Conservation (phyloP, 2,888 invertebrate genomes). For the Drosophila kokeensis region DNA sequence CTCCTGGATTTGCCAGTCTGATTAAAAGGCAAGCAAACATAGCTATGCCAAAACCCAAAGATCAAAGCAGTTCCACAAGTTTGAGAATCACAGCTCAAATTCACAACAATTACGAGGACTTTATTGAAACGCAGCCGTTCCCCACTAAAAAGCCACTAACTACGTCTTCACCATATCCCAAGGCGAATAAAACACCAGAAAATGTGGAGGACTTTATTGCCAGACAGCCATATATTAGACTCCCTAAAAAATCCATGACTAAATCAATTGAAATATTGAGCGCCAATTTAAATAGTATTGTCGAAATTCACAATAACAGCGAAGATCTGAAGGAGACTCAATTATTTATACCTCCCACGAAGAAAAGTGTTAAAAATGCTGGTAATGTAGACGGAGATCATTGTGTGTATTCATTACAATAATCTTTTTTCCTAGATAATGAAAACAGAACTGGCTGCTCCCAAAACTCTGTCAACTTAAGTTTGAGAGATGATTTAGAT, state of each 20-base stretch:
- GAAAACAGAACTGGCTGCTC: neutral
- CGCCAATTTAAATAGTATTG: conserved; percentile 5
- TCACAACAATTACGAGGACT: conserved; percentile 18
- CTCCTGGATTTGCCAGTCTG: neutral
- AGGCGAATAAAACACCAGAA: neutral
- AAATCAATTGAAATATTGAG: neutral
- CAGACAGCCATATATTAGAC: conserved; percentile 23
- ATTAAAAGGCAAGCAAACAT: conserved; percentile 28
- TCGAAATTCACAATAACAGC: neutral
- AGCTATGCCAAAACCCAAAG: neutral
- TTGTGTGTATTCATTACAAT: neutral
- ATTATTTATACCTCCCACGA: conserved; percentile 18
- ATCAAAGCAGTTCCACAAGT: neutral
- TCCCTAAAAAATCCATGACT: neutral
- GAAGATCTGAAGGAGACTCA: conserved; percentile 46
- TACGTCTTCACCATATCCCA: neutral
- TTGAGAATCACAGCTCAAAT: conserved; percentile 25
- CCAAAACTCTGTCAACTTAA: conserved; percentile 20
- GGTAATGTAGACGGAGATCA: conserved; percentile 20
- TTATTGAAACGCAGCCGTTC: conserved; percentile 13
- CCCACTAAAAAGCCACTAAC: neutral
- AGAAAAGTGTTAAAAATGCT: neutral
- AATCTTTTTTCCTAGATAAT: conserved; percentile 1
- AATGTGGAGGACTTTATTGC: conserved; percentile 34
- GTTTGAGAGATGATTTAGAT: conserved; percentile 41